Evolutionary conservation across 2,113 vertebrate genomes (phyloP).

Genomic region (Donacobius atricapilla): DNA sequence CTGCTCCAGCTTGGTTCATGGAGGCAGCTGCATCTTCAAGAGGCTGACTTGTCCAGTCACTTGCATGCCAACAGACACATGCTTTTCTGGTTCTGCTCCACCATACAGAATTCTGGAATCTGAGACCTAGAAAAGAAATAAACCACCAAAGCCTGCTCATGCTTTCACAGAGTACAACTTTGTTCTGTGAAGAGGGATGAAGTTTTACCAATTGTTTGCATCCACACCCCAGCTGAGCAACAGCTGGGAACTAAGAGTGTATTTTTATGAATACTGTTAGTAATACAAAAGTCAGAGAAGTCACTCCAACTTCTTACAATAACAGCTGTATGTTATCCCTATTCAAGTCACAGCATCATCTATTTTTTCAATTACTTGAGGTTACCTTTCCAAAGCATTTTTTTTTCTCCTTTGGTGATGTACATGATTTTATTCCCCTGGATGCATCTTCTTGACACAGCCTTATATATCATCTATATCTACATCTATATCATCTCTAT

Average conservation of each 20-base stretch:
- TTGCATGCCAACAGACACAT: accelerated
- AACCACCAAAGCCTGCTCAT: neutral
- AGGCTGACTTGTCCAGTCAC: neutral
- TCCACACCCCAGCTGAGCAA: neutral
- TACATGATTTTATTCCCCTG: neutral
- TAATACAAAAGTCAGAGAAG: neutral
- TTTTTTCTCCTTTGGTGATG: neutral
- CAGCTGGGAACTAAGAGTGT: neutral
- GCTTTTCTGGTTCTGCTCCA: neutral
- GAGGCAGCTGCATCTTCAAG: neutral
- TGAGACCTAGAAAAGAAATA: neutral
- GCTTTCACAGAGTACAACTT: neutral
- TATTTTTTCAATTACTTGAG: neutral
- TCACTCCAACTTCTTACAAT: neutral
- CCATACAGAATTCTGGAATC: neutral
- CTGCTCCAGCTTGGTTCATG: neutral
- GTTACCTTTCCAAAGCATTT: neutral
- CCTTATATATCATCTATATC: neutral
- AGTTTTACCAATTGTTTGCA: neutral
- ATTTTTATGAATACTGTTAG: neutral
- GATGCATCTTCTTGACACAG: neutral
- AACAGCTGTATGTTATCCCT: neutral
- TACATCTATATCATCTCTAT: too few species aligned
- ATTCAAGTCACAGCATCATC: neutral
- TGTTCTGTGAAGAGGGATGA: neutral